Evolutionary conservation across 35 echinoderm and acorn worm species (phyloP), one percentile per base, ranked within the genome.

Genomic region (Stichopus chloronotus): DNA sequence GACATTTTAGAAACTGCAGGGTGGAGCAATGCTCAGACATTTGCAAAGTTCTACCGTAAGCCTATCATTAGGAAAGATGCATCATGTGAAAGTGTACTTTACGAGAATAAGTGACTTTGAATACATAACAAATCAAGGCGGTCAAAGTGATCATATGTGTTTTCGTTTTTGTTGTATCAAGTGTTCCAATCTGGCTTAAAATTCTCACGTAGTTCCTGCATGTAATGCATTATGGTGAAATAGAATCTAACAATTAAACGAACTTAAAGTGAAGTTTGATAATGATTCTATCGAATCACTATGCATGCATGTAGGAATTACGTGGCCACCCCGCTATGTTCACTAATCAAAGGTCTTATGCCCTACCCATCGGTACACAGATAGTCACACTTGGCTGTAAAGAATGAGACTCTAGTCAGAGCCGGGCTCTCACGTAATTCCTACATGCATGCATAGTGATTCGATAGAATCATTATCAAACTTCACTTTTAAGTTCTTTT

Each of bases 191-290:
- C 30, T 43, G n/a, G 65, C 65, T 71, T 71, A 1, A 71, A 71
- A 71, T 1, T 71, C 65, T 71, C 65, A 71, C n/a, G 65, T 71
- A 71, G 65, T 71, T 43, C 30, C 30, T 43, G 30, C 30, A 43
- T 43, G 1, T 43, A 71, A 71, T 4, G 65, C 65, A 71, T 71
- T 71, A 4, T 71, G 65, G 65, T 71, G n/a, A 71, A 4, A 71
- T 71, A 71, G 65, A 71, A 71, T 71, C 65, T 71, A 71, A 71
- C 65, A 11, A 71, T 71, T 71, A 71, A 71, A 71, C 65, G 65
- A 71, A 13, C 65, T 71, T 71, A 71, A 71, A 71, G n/a, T 43
- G 30, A 43, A 43, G 30, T 43, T 43, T 43, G 30, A 43, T 43
- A 43, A 43, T 43, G 30, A 71, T 71, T 71, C 65, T n/a, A 71